phyloP scores from a whole-genome alignment of 2,888 invertebrate species.

The Metacarcinus magister region DNA sequence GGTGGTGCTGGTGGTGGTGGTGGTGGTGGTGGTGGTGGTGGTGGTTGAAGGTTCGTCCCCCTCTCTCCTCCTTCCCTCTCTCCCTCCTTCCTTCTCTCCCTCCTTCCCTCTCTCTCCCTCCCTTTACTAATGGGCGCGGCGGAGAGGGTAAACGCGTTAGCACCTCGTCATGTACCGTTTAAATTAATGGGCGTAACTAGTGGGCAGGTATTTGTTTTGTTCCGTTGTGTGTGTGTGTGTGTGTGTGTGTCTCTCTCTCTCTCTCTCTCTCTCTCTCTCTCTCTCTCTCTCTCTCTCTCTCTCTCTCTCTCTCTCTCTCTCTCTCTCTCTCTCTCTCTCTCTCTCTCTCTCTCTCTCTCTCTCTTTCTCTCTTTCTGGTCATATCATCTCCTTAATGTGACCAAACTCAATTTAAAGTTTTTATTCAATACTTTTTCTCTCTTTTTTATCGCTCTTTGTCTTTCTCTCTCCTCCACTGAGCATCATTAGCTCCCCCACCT shows the following conservation, averaged over 20 bases:
- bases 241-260: conserved; percentile 3
- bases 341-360: background rate
- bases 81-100: background rate
- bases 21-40: background rate
- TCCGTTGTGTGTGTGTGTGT: background rate
- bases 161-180: conserved; percentile 20
- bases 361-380: background rate
- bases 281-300: background rate
- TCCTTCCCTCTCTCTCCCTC: background rate
- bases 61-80: background rate
- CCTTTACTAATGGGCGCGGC: background rate
- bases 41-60: background rate
- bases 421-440: too few relatives aligned
- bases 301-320: background rate
- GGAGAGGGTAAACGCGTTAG: background rate
- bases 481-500: background rate
- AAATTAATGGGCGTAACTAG: background rate
- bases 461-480: background rate
- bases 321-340: background rate
- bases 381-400: too few relatives aligned
- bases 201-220: background rate
- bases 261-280: conserved; percentile 26
- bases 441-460: background rate
- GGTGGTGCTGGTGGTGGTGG: background rate
- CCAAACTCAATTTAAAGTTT: too few relatives aligned